Conservation (phyloP, 2,797 vertebrate species). For the Myotis planiceps region DNA sequence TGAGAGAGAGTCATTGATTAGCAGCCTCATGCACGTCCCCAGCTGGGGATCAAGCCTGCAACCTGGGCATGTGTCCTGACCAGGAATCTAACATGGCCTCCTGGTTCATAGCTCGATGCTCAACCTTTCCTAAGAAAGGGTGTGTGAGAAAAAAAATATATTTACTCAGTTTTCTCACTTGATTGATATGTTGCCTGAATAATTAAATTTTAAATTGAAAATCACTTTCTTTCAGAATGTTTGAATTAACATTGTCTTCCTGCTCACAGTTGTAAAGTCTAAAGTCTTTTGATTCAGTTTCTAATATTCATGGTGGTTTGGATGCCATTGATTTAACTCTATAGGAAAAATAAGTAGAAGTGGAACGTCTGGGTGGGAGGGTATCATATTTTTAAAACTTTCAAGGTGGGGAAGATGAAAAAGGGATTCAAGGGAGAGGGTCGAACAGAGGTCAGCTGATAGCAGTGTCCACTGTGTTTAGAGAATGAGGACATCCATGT, state of each 20-base stretch:
- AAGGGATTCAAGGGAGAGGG: not conserved
- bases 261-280: not conserved
- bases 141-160: not conserved
- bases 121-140: not conserved
- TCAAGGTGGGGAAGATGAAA: not conserved
- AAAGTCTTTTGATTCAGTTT: not conserved
- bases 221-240: not conserved
- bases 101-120: too few relatives aligned
- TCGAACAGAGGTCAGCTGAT: not conserved
- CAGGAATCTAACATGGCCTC: too few relatives aligned
- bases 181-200: not conserved
- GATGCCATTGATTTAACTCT: not conserved
- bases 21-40: too few relatives aligned
- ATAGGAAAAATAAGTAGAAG: not conserved
- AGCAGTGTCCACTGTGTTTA: not conserved
- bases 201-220: conserved; percentile 12
- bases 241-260: not conserved
- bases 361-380: not conserved
- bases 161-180: not conserved
- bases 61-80: too few relatives aligned
- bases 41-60: too few relatives aligned
- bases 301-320: not conserved
- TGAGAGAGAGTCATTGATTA: too few relatives aligned
- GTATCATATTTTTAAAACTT: not conserved
- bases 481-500: not conserved